Evolutionary conservation across 2,888 invertebrate species (phyloP).

Genomic region (Tetragonisca angustula): DNA sequence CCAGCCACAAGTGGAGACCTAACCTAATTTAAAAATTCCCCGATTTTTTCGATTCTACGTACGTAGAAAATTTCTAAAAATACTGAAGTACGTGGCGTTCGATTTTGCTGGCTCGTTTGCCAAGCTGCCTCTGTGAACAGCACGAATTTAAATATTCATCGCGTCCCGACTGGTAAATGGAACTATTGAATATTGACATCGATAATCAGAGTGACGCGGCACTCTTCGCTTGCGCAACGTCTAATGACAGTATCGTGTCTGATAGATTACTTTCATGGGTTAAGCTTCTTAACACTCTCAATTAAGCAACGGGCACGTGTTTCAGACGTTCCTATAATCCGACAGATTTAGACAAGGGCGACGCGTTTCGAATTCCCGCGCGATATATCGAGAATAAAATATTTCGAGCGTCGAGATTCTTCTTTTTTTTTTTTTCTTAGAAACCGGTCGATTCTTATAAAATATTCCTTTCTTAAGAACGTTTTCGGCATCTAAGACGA

Average conservation of each 20-base stretch:
- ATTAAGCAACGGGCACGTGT: conserved; percentile 10
- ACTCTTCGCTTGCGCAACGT: conserved; percentile 45
- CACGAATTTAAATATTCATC: conserved; percentile 33
- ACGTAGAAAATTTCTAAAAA: background rate
- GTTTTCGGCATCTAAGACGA: background rate
- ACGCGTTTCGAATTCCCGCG: conserved; percentile 3
- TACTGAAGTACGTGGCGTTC: background rate
- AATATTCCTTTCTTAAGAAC: background rate
- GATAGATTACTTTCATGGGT: conserved; percentile 65
- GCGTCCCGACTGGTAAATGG: conserved; percentile 14
- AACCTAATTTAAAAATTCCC: too few relatives aligned
- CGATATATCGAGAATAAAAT: background rate
- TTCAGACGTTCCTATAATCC: conserved; percentile 40
- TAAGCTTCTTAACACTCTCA: conserved; percentile 62
- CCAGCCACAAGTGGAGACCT: too few relatives aligned
- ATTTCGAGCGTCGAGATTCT: background rate
- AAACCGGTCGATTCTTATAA: too few relatives aligned
- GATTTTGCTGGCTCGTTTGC: background rate
- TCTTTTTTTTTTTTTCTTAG: too few relatives aligned
- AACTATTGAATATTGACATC: conserved; percentile 34
- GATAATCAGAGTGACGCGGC: conserved; percentile 7
- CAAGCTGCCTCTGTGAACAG: background rate
- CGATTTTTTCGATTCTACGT: too few relatives aligned
- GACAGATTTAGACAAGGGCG: conserved; percentile 42
- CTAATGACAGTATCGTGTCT: conserved; percentile 67